Evolutionary conservation across 2,797 vertebrate genomes (phyloP), one percentile per base, ranked within the genome.

Genomic region (Natrix natrix): DNA sequence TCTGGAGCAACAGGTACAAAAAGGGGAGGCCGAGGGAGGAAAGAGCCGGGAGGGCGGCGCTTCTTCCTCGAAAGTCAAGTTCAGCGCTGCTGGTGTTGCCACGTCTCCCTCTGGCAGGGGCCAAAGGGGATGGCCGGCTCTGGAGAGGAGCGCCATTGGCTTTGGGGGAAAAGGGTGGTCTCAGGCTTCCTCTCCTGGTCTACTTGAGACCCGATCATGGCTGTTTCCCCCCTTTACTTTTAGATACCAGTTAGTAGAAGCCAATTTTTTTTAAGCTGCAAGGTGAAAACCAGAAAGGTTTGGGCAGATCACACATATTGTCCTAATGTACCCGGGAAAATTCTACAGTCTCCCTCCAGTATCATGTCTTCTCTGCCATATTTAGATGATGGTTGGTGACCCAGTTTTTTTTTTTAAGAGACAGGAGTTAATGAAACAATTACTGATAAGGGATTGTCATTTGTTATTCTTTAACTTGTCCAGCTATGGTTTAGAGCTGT

Each of bases 1-100:
- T 99, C 96, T 99, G 99, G 99, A 99, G 98, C 95, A 99, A 99
- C 98, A 99, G 99, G 99, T 99, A 98, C 96, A 63, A 24, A 66
- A 14, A 7, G 74, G 20, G 74, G 69, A 74, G 66, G 32, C 16
- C 16, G 14, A 11, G 57, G 26, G 88, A 22, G n/a, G 11, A 14
- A 63, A 2, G 54, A 28, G 22, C n/a, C 17, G 3, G 43, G 63
- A 55, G 74, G 54, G 52, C 26, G 17, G 56, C 86, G 66, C 86
- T 60, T 32, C 78, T 90, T 20, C 14, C 13, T 14, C 48, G 86
- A 52, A 94, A 94, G 74, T 66, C 20, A 48, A 94, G 87, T 78
- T 60, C 66, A 61, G 60, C 66, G 8, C 20, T 8, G 90, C 90
- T 91, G 52, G 43, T 91, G 87, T 32, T 95, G 96, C 96, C 95